These are phyloP conservation scores for Tilapia sparmanii DNA, from an alignment of 2,113 vertebrate species.

Conservation along the genomic window DNA sequence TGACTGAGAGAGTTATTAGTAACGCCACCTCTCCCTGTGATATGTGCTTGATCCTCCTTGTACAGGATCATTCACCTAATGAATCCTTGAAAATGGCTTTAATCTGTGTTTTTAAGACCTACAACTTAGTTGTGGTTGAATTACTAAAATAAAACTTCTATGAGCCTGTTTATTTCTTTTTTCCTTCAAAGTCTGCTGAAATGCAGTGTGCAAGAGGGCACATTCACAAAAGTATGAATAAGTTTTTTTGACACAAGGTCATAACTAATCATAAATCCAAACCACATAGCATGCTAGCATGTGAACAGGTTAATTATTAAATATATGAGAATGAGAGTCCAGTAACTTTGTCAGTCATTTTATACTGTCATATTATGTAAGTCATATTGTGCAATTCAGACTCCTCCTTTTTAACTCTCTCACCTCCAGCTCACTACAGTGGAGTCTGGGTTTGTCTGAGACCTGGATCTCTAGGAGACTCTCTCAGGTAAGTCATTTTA, in stretches of 20 bases:
- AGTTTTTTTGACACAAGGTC: rapidly evolving
- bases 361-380: background rate
- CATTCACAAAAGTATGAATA: background rate
- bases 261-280: background rate
- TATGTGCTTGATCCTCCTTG: background rate
- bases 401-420: background rate
- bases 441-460: background rate
- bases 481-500: background rate
- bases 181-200: background rate
- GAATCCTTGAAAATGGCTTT: background rate
- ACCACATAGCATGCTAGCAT: background rate
- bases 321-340: background rate
- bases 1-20: background rate
- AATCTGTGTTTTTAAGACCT: background rate
- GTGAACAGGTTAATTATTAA: background rate
- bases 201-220: background rate
- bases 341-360: background rate
- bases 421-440: background rate
- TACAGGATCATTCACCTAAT: background rate
- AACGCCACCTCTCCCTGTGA: background rate
- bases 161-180: background rate
- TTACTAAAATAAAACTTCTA: background rate
- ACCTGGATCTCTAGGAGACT: background rate
- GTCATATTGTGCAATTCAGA: background rate
- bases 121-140: background rate